Conservation (phyloP, 2,113 vertebrate genomes). For the Colaptes auratus region DNA sequence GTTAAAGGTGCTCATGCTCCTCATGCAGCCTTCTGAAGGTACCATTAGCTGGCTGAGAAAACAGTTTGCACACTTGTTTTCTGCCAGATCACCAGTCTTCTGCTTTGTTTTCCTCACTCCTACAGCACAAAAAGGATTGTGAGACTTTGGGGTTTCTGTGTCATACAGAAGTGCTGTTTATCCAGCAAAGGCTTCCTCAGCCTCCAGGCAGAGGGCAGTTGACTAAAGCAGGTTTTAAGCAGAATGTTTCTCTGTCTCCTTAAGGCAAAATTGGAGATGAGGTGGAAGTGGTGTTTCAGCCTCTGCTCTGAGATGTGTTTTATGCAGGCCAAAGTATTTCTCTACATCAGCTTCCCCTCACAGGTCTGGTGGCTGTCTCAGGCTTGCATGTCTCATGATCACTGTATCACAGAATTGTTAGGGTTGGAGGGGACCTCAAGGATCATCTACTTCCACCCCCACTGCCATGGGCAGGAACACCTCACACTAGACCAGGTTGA, state of each 20-base stretch:
- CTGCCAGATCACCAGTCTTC: slow-evolving; percentile 6
- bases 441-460: no score
- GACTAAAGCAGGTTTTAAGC: neutral
- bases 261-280: neutral
- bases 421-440: no score
- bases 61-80: slow-evolving; percentile 3
- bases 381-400: neutral
- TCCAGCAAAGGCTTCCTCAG: slow-evolving; percentile 20
- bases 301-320: neutral
- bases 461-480: no score
- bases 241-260: neutral
- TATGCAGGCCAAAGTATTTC: neutral
- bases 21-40: neutral
- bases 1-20: neutral
- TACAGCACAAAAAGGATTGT: neutral
- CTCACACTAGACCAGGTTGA: no score
- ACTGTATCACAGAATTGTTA: no score
- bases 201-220: neutral
- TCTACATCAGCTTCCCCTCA: neutral
- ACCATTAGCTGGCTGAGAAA: slow-evolving; percentile 3
- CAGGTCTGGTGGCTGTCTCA: neutral
- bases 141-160: slow-evolving; percentile 14
- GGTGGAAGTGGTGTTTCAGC: neutral
- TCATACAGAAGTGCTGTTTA: slow-evolving; percentile 20
- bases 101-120: slow-evolving; percentile 1